These are phyloP conservation scores for Ibidorhyncha struthersii DNA, from an alignment of 2,113 vertebrate species.

Conservation along the genomic window DNA sequence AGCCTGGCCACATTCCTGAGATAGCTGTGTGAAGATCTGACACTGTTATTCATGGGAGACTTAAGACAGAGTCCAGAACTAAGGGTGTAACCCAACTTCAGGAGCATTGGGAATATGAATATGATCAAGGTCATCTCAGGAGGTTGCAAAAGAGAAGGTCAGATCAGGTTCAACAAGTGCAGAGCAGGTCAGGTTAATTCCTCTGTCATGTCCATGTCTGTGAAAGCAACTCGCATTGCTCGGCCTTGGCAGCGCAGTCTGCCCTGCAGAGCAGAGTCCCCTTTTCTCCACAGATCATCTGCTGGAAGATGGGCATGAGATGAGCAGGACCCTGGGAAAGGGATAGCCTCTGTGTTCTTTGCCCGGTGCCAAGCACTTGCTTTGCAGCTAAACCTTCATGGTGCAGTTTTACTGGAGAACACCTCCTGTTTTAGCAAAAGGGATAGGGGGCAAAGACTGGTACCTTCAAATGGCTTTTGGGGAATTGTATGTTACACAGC, in stretches of 20 bases:
- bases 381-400: neutral
- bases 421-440: neutral
- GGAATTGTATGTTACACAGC: neutral
- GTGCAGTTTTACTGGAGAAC: neutral
- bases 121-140: conserved; percentile 41
- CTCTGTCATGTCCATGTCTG: neutral
- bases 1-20: conserved; percentile 67
- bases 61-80: conserved; percentile 65
- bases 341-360: neutral
- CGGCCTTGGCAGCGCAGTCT: neutral
- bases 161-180: neutral
- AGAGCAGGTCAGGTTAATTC: neutral
- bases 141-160: conserved; percentile 18
- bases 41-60: conserved; percentile 53
- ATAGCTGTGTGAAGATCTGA: conserved; percentile 64
- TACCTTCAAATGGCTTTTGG: neutral
- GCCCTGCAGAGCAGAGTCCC: neutral
- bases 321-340: neutral
- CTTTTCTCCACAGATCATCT: neutral
- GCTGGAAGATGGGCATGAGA: neutral
- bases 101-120: neutral
- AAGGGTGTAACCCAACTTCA: neutral
- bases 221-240: neutral
- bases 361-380: neutral
- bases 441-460: neutral